phyloP scores from a whole-genome alignment of 2,888 invertebrate species.

The Dicyrtoma fusca region DNA sequence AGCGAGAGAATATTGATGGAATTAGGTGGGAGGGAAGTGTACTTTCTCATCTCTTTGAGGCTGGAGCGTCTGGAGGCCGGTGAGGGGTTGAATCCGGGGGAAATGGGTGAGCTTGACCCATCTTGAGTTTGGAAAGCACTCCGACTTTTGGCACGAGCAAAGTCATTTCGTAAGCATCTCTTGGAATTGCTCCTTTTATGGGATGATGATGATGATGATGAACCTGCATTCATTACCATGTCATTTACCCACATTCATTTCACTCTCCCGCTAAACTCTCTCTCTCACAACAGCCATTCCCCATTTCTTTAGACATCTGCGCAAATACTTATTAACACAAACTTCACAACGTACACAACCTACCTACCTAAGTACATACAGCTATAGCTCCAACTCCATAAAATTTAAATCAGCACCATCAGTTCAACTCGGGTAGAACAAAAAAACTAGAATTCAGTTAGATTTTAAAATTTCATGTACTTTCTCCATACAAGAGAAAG shows the following conservation, averaged over 20 bases:
- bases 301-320: too few relatives aligned
- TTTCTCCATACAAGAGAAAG: too few relatives aligned
- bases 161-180: conserved; percentile 63
- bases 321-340: too few relatives aligned
- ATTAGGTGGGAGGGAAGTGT: conserved; percentile 63
- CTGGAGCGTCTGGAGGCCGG: conserved; percentile 61
- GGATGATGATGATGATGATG: conserved; percentile 10
- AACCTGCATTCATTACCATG: conserved; percentile 3
- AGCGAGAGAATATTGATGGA: conserved; percentile 63
- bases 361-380: too few relatives aligned
- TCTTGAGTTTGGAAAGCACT: conserved; percentile 62
- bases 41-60: conserved; percentile 64
- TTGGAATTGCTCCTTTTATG: conserved; percentile 61
- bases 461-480: too few relatives aligned
- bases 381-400: too few relatives aligned
- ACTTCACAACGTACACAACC: too few relatives aligned
- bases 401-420: too few relatives aligned
- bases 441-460: too few relatives aligned
- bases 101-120: conserved; percentile 48
- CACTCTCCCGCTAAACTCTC: too few relatives aligned
- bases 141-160: conserved; percentile 62
- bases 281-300: too few relatives aligned
- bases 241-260: background rate
- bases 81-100: conserved; percentile 58
- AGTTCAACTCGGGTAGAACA: too few relatives aligned